A percentile compares a stretch with the other conserved stretches of the same genome.
phyloP scores from a whole-genome alignment of 2,113 vertebrate species.

The Stigmatopora nigra region DNA sequence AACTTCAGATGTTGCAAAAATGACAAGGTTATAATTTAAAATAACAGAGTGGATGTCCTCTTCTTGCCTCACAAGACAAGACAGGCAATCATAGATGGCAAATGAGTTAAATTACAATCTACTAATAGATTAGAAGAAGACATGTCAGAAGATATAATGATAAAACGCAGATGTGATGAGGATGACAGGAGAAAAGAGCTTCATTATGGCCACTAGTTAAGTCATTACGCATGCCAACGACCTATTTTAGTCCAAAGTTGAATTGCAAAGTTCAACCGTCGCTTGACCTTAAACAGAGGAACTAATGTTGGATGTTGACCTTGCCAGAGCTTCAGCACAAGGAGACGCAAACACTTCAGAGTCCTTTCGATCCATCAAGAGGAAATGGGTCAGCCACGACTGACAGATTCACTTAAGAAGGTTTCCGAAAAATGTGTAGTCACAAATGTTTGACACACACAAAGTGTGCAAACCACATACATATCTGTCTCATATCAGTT shows the following conservation, averaged over 20 bases:
- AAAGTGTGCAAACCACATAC: not conserved
- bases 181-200: not conserved
- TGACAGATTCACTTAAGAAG: conserved; percentile 30
- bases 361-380: conserved; percentile 24
- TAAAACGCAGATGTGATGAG: conserved; percentile 2
- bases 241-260: conserved; percentile 27
- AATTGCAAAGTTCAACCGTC: no score
- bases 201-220: conserved; percentile 3
- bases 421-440: conserved; percentile 21
- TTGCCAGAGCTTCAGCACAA: conserved; percentile 26
- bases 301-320: conserved; percentile 34
- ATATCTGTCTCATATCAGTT: not conserved
- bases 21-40: not conserved
- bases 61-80: not conserved
- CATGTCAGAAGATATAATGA: not conserved
- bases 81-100: conserved; percentile 13
- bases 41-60: not conserved
- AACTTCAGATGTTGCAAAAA: not conserved
- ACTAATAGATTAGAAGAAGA: not conserved
- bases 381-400: conserved; percentile 33
- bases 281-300: conserved; percentile 23
- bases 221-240: not conserved
- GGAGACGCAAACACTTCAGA: conserved; percentile 36
- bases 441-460: conserved; percentile 11
- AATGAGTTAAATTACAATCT: conserved; percentile 26